A percentile compares a stretch with the other conserved stretches of the same genome.
Evolutionary conservation across 2,797 vertebrate genomes (phyloP).

Genomic region (Tapirus indicus): DNA sequence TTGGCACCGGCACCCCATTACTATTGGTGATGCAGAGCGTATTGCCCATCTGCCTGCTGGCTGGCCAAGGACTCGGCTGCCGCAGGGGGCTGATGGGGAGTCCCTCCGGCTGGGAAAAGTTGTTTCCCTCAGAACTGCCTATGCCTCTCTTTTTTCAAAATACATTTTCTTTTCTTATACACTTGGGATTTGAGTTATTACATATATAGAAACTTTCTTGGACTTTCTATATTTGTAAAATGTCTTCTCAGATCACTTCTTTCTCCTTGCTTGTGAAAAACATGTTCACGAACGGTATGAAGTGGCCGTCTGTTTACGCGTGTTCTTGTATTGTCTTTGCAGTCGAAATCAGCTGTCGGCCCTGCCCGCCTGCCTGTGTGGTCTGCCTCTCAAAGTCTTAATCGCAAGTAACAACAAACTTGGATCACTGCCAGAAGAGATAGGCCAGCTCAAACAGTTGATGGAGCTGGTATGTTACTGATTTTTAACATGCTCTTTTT

Average conservation of each 20-base stretch:
- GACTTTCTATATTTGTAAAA: slow-evolving; percentile 23
- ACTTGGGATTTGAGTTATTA: neutral
- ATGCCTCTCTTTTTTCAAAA: neutral
- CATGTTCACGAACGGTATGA: neutral
- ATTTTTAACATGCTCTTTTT: slow-evolving; percentile 76
- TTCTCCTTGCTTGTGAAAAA: slow-evolving; percentile 13
- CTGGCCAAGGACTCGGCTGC: neutral
- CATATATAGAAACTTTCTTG: neutral
- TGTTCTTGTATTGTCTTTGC: slow-evolving; percentile 84
- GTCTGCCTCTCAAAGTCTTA: slow-evolving; percentile 96
- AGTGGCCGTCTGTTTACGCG: slow-evolving; percentile 58
- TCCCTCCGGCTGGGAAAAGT: neutral
- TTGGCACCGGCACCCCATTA: slow-evolving; percentile 19
- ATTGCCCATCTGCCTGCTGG: neutral
- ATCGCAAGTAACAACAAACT: slow-evolving; percentile 99
- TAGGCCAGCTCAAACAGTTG: slow-evolving; percentile 94
- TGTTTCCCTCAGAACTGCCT: neutral
- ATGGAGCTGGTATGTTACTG: slow-evolving; percentile 96
- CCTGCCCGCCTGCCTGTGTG: slow-evolving; percentile 95
- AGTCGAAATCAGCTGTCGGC: slow-evolving; percentile 97
- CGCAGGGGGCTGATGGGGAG: neutral
- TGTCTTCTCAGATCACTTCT: neutral
- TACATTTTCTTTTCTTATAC: slow-evolving; percentile 13
- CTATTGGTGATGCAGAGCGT: neutral
- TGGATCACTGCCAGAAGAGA: slow-evolving; percentile 95